phyloP scores from a whole-genome alignment of 2,113 vertebrate species.

The Fregata magnificens region DNA sequence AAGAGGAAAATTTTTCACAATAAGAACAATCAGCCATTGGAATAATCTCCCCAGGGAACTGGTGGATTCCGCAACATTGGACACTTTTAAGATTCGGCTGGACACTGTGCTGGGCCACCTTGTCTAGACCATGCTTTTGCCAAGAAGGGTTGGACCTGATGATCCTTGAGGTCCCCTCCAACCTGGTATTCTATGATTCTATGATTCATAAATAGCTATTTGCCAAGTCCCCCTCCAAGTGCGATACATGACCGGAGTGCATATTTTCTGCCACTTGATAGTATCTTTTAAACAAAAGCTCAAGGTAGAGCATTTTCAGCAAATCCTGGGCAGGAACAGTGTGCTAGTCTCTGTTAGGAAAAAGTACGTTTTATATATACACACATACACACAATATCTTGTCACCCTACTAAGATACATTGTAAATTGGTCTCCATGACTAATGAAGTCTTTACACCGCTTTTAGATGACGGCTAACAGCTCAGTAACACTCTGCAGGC shows the following conservation, averaged over 20 bases:
- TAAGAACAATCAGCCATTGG: not conserved
- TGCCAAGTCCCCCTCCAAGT: not conserved
- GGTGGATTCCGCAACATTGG: no score
- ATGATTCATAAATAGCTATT: not conserved
- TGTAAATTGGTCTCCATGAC: not conserved
- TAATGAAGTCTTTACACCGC: fast-evolving
- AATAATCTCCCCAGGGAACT: not conserved
- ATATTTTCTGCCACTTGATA: not conserved
- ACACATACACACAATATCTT: not conserved
- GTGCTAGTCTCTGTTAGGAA: not conserved
- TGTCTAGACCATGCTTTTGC: not conserved
- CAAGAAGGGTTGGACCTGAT: not conserved
- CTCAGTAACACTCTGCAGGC: no score
- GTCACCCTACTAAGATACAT: not conserved
- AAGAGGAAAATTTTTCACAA: not conserved
- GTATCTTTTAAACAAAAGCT: not conserved
- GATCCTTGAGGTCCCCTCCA: not conserved
- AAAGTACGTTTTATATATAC: not conserved
- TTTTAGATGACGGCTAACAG: not conserved
- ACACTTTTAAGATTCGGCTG: not conserved
- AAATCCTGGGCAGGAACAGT: not conserved
- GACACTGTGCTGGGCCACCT: not conserved
- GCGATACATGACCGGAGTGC: not conserved
- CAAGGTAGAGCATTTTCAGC: not conserved
- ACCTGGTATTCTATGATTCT: not conserved